Evolutionary conservation across 2,113 vertebrate genomes (phyloP).

Genomic region (Gavialis gangeticus): DNA sequence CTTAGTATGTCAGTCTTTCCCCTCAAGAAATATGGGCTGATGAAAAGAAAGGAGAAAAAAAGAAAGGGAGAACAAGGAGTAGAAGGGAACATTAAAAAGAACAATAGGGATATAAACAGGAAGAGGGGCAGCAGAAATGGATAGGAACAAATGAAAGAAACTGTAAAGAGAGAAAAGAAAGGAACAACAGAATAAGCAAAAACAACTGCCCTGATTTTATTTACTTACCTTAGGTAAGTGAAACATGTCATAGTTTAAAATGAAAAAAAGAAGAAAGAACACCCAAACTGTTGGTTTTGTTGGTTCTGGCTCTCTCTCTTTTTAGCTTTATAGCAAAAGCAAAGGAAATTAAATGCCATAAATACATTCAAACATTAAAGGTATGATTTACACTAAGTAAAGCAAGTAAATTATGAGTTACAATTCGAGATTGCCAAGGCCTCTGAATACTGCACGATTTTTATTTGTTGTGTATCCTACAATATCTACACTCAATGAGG

Average conservation of each 20-base stretch:
- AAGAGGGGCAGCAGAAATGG: not conserved
- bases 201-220: not conserved
- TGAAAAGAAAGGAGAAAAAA: not conserved
- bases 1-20: constrained; percentile 23
- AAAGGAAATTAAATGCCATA: constrained; percentile 39
- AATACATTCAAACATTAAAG: constrained; percentile 49
- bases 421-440: not conserved
- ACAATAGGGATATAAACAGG: not conserved
- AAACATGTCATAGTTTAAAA: not conserved
- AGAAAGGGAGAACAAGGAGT: not conserved
- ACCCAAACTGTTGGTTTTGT: not conserved
- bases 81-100: not conserved
- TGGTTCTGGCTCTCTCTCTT: not conserved
- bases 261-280: not conserved
- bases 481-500: constrained; percentile 58
- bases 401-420: constrained; percentile 52
- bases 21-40: constrained; percentile 7
- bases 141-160: not conserved
- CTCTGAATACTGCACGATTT: constrained; percentile 17
- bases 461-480: constrained; percentile 17
- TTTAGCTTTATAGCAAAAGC: not conserved
- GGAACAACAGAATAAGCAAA: not conserved
- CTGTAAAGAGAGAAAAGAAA: not conserved
- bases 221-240: not conserved
- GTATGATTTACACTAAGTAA: constrained; percentile 39